Evolutionary conservation across 2,113 vertebrate species (phyloP).

Genomic region (Polyodon spathula): DNA sequence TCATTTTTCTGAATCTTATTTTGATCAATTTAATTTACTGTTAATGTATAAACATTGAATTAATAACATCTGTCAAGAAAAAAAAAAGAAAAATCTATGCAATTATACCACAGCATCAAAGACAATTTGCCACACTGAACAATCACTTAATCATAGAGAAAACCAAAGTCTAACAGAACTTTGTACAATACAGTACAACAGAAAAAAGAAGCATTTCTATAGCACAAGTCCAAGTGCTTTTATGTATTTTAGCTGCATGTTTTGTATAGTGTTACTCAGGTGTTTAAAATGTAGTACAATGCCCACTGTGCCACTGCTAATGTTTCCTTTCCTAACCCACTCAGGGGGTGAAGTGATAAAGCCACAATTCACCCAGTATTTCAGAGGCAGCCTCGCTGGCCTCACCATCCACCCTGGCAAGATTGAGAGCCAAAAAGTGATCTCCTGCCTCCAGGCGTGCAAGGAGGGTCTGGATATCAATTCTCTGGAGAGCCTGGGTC

Average conservation of each 20-base stretch:
- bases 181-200: too few species aligned
- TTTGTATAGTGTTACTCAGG: not conserved
- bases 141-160: conserved; percentile 9
- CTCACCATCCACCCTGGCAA: conserved; percentile 89
- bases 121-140: conserved; percentile 15
- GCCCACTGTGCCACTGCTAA: too few species aligned
- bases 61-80: conserved; percentile 42
- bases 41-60: conserved; percentile 23
- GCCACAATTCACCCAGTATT: conserved; percentile 87
- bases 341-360: conserved; percentile 88
- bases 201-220: not conserved
- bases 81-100: conserved; percentile 22
- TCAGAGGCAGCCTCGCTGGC: conserved; percentile 86
- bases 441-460: conserved; percentile 94
- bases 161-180: not conserved
- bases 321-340: conserved; percentile 16
- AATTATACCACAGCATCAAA: conserved; percentile 10
- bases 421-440: conserved; percentile 92
- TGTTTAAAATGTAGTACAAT: too few species aligned
- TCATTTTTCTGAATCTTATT: conserved; percentile 9
- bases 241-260: not conserved
- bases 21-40: not conserved
- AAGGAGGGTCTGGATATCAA: conserved; percentile 96
- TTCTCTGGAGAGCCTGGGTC: conserved; percentile 83
- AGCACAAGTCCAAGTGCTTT: not conserved